These are phyloP conservation scores for Drosophila lacertosa DNA, from an alignment of 1,140 invertebrate species.

Conservation along the genomic window DNA sequence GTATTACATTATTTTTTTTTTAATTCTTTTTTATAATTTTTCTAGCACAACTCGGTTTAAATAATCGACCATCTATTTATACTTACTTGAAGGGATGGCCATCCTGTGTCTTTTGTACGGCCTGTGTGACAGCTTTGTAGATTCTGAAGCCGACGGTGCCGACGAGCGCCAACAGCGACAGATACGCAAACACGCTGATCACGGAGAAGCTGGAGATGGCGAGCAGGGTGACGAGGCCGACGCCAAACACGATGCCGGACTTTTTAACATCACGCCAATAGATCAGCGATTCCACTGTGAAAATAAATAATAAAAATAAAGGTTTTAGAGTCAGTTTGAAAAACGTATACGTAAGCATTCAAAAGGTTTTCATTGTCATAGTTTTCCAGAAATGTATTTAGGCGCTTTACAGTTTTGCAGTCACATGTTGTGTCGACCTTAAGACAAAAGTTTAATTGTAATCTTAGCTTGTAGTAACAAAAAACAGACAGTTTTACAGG, in stretches of 20 bases:
- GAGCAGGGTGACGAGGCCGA: slow-evolving; percentile 93
- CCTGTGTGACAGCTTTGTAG: slow-evolving; percentile 97
- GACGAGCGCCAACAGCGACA: slow-evolving; percentile 92
- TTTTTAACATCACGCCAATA: slow-evolving; percentile 98
- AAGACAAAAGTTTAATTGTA: no score
- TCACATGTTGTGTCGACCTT: no score
- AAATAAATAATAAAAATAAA: slow-evolving; percentile 72
- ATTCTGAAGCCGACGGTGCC: slow-evolving; percentile 96
- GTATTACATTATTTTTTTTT: no score
- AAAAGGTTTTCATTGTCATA: no score
- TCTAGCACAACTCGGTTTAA: no score
- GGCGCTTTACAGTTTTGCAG: no score
- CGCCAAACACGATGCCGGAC: slow-evolving; percentile 95
- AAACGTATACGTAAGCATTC: no score
- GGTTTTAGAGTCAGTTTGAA: not conserved
- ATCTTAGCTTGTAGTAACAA: no score
- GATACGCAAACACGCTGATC: slow-evolving; percentile 97
- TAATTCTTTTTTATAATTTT: no score
- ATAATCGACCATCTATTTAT: no score
- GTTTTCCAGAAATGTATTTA: no score
- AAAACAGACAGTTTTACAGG: no score
- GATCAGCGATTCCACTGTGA: slow-evolving; percentile 96
- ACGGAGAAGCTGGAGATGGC: slow-evolving; percentile 97
- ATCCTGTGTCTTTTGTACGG: slow-evolving; percentile 98
- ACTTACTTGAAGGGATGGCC: slow-evolving; percentile 98